These are phyloP conservation scores for Drosophila meridionalis DNA, from an alignment of 2,888 invertebrate species.

Conservation along the genomic window DNA sequence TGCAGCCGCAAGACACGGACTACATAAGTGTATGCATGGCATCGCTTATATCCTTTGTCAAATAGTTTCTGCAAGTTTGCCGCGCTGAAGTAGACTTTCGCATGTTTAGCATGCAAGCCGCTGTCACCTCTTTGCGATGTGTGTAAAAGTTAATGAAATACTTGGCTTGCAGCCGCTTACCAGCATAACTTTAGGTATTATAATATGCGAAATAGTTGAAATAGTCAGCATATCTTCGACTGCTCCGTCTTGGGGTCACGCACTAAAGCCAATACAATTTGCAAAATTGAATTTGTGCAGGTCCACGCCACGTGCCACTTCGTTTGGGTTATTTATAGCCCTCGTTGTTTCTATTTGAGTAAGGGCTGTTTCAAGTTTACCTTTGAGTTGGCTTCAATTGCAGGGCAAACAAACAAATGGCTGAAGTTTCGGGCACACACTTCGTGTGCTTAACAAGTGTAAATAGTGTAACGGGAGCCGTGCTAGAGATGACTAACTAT, in stretches of 20 bases:
- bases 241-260: background rate
- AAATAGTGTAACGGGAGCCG: constrained; percentile 61
- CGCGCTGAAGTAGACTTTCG: constrained; percentile 55
- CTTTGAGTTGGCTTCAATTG: constrained; percentile 45
- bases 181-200: background rate
- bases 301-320: background rate
- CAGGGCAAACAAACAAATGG: constrained; percentile 34
- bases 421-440: constrained; percentile 19
- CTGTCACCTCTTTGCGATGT: constrained; percentile 33
- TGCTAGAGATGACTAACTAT: constrained; percentile 3
- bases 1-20: constrained; percentile 66
- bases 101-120: constrained; percentile 47
- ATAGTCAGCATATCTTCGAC: background rate
- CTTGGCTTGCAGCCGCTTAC: background rate
- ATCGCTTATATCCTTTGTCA: constrained; percentile 28
- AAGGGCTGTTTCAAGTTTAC: constrained; percentile 27
- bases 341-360: constrained; percentile 46
- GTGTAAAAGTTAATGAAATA: constrained; percentile 2
- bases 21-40: constrained; percentile 54
- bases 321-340: constrained; percentile 52
- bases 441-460: constrained; percentile 32
- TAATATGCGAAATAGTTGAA: background rate
- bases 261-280: constrained; percentile 24
- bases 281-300: constrained; percentile 30
- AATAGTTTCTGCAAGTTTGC: constrained; percentile 40